Conservation (phyloP, 23 tunicate genomes). For the Botrylloides violaceus region DNA sequence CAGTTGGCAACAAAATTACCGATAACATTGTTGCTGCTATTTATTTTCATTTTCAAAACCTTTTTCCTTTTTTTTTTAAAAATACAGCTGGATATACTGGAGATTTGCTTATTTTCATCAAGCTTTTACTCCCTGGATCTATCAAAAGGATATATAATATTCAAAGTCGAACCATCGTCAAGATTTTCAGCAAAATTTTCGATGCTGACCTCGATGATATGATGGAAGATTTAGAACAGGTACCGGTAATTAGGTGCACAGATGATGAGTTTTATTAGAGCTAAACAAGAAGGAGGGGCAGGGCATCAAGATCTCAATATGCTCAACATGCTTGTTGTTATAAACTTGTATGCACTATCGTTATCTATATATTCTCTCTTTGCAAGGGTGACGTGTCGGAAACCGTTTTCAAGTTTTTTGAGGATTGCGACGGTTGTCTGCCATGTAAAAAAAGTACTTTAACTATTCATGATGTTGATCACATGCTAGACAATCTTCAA, state of each 20-base stretch:
- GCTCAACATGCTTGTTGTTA: no score
- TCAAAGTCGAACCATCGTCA: slow-evolving; percentile 78
- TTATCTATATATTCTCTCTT: no score
- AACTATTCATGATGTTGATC: slow-evolving; percentile 81
- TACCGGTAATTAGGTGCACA: no score
- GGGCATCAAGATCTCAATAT: no score
- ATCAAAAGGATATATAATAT: slow-evolving; percentile 72
- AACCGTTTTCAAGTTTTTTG: slow-evolving; percentile 78
- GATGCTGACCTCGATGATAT: slow-evolving; percentile 75
- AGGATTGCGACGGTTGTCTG: slow-evolving; percentile 41
- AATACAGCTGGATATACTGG: slow-evolving; percentile 63
- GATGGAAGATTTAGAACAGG: slow-evolving; percentile 80
- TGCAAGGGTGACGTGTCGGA: slow-evolving; percentile 81
- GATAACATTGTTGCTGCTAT: no score
- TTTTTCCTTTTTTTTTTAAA: background rate
- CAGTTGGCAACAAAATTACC: no score
- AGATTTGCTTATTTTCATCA: slow-evolving; percentile 49
- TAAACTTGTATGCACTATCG: no score
- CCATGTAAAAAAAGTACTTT: slow-evolving; percentile 70
- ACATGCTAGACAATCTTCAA: slow-evolving; percentile 46
- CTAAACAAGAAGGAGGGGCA: no score
- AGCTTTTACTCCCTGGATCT: slow-evolving; percentile 71
- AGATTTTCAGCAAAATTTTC: slow-evolving; percentile 68
- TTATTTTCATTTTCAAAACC: no score
- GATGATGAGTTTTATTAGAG: no score